These are phyloP conservation scores for Athetis lepigone DNA, from an alignment of 2,888 invertebrate species.

Conservation along the genomic window DNA sequence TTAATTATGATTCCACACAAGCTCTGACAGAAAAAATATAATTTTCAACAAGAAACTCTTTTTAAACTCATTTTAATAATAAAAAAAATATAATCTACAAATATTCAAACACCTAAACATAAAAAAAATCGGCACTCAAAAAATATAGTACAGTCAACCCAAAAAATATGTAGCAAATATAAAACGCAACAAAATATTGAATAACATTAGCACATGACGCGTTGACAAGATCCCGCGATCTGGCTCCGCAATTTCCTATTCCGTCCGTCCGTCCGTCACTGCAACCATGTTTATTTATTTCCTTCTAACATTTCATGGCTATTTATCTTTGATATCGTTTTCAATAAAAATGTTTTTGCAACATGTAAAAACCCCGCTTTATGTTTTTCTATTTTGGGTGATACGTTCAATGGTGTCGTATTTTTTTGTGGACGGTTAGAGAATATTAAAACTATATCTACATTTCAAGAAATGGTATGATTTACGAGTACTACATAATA, in stretches of 20 bases:
- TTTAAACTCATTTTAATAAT: no score
- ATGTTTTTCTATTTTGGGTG: conserved; percentile 1
- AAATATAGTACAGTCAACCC: background rate
- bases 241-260: conserved; percentile 80
- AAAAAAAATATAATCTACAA: no score
- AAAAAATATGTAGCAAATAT: conserved; percentile 22
- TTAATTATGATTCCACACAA: no score
- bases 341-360: conserved; percentile 39
- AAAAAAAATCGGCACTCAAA: background rate
- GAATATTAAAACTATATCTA: no score
- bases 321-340: conserved; percentile 63
- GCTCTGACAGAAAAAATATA: no score
- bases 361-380: conserved; percentile 7
- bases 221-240: conserved; percentile 68
- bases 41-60: no score
- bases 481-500: background rate
- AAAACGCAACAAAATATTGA: conserved; percentile 60
- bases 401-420: background rate
- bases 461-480: no score
- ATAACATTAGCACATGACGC: conserved; percentile 63
- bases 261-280: conserved; percentile 75
- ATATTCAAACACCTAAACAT: no score
- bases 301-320: conserved; percentile 66
- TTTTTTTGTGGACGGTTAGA: no score
- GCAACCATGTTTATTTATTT: conserved; percentile 71